phyloP scores from a whole-genome alignment of 35 echinoderm and acorn worm species.

The Lytechinus pictus region DNA sequence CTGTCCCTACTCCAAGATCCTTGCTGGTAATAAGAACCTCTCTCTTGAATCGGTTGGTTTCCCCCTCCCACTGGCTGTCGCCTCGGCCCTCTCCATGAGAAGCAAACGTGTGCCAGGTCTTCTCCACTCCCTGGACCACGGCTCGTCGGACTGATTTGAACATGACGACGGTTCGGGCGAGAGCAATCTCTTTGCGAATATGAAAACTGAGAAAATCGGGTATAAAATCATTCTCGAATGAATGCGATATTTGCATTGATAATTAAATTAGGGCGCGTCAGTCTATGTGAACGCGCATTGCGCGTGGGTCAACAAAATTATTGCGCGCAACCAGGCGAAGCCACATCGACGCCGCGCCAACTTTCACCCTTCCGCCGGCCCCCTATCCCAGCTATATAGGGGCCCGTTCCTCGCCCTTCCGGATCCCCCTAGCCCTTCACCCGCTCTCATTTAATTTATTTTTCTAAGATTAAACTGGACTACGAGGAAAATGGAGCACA shows the following conservation, averaged over 20 bases:
- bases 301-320: not conserved
- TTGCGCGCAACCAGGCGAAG: not conserved
- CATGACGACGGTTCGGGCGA: constrained; percentile 57
- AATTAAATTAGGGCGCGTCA: not conserved
- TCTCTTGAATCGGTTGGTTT: constrained; percentile 83
- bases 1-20: constrained; percentile 63
- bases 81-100: constrained; percentile 78
- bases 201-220: not conserved
- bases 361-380: not conserved
- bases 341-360: not conserved
- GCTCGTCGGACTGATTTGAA: constrained; percentile 84
- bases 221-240: not conserved
- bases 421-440: too few relatives aligned
- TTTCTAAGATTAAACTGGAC: too few relatives aligned
- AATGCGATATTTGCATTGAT: too few relatives aligned
- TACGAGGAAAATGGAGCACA: too few relatives aligned
- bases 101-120: constrained; percentile 85
- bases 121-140: constrained; percentile 88
- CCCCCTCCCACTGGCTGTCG: constrained; percentile 77
- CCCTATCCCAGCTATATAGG: too few relatives aligned
- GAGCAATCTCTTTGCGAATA: not conserved
- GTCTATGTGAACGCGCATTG: not conserved
- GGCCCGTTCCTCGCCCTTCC: too few relatives aligned
- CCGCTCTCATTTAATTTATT: too few relatives aligned
- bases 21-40: constrained; percentile 77